Conservation (phyloP, 2,888 invertebrate species). For the Trichogramma evanescens region DNA sequence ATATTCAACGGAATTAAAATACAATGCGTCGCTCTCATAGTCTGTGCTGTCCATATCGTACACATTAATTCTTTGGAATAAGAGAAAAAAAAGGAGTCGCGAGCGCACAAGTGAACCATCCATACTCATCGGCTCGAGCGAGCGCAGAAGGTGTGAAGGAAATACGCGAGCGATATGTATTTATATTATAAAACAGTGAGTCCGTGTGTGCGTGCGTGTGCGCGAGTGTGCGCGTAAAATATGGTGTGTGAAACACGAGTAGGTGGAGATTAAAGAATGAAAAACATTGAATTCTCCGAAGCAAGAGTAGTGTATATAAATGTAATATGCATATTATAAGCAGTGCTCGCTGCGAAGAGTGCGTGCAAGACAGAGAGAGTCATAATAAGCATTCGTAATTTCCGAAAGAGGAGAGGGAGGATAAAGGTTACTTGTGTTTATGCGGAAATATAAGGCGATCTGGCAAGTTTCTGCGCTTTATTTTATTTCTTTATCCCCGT, state of each 20-base stretch:
- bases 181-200: background rate
- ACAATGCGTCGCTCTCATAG: no score
- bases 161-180: background rate
- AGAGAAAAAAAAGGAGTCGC: background rate
- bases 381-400: conserved; percentile 44
- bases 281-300: conserved; percentile 47
- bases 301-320: conserved; percentile 22
- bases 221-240: conserved; percentile 30
- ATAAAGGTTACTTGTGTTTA: background rate
- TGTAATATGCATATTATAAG: background rate
- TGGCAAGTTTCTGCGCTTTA: no score
- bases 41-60: no score
- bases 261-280: conserved; percentile 47
- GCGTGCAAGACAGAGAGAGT: conserved; percentile 8
- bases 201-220: background rate
- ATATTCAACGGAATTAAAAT: no score
- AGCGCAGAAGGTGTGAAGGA: background rate
- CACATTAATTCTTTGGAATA: no score
- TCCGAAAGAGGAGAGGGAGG: conserved; percentile 23
- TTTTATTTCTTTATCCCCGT: no score
- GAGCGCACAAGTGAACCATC: background rate
- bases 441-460: no score
- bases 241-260: conserved; percentile 44
- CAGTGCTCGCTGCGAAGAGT: background rate
- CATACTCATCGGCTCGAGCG: background rate